These are phyloP conservation scores for Orchestes rusci DNA, from an alignment of 2,888 invertebrate genomes.

Conservation along the genomic window DNA sequence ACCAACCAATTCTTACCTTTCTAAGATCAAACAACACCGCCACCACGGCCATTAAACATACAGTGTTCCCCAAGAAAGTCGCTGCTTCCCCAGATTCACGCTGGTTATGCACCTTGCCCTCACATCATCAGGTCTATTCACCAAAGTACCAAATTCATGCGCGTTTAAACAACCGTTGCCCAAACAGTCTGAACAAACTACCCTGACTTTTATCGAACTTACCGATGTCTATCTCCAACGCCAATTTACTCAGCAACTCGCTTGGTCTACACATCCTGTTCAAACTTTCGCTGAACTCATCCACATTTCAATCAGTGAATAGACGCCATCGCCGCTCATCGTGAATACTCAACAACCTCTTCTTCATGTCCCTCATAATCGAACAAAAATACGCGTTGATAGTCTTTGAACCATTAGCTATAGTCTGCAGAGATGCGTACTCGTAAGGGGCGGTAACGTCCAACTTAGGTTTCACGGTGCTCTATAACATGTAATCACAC, in stretches of 20 bases:
- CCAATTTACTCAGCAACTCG: background rate
- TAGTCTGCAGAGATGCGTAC: no score
- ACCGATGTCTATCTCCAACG: conserved; percentile 1
- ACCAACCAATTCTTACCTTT: background rate
- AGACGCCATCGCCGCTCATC: background rate
- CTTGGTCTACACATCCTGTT: background rate
- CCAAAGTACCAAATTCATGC: background rate
- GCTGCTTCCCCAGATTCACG: conserved; percentile 3
- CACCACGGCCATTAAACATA: background rate
- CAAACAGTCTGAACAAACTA: background rate
- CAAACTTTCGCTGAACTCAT: background rate
- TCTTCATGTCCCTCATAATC: background rate
- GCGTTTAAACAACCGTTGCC: background rate
- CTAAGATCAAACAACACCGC: background rate
- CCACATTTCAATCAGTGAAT: background rate
- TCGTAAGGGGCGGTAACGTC: no score
- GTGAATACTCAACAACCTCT: background rate
- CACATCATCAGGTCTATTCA: background rate
- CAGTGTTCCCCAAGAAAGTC: conserved; percentile 1
- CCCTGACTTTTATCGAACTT: conserved; percentile 2
- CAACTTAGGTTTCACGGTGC: no score
- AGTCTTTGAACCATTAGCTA: no score
- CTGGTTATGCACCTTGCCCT: background rate
- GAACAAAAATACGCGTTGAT: background rate
- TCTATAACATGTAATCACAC: no score